phyloP scores from a whole-genome alignment of 2,888 invertebrate genomes.

The Coenonympha glycerion region DNA sequence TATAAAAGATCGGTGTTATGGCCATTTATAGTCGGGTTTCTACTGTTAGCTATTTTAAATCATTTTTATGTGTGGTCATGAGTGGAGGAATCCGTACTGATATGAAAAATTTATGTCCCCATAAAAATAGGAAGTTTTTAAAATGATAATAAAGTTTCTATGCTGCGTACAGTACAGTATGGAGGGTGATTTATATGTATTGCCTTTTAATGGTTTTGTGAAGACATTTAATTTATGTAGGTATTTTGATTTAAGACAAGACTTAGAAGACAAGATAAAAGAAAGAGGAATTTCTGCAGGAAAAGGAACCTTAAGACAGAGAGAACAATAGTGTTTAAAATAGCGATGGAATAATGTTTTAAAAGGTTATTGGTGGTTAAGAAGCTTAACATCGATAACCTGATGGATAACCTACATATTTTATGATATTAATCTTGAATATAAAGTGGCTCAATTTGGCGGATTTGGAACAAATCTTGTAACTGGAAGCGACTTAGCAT shows the following conservation, averaged over 20 bases:
- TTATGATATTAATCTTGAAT: too few species aligned
- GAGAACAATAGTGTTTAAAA: too few species aligned
- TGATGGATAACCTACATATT: too few species aligned
- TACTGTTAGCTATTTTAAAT: slow-evolving; percentile 16
- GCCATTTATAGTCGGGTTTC: slow-evolving; percentile 4
- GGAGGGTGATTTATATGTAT: slow-evolving; percentile 13
- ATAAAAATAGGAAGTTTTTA: slow-evolving; percentile 22
- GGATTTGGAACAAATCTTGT: not conserved
- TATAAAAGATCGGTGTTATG: slow-evolving; percentile 1
- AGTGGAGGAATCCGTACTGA: slow-evolving; percentile 20
- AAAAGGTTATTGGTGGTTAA: too few species aligned
- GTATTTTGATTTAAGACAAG: not conserved
- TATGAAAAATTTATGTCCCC: slow-evolving; percentile 23
- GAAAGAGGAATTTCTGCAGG: not conserved
- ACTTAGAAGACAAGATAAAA: not conserved
- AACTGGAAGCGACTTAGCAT: not conserved
- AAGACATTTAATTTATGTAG: not conserved
- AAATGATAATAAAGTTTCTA: slow-evolving; percentile 18
- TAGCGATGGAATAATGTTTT: too few species aligned
- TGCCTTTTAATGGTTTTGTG: not conserved
- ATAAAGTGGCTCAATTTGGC: too few species aligned
- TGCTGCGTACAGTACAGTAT: slow-evolving; percentile 8
- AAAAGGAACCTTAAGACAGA: too few species aligned
- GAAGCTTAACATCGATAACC: too few species aligned
- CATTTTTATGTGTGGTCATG: slow-evolving; percentile 21